phyloP scores from a whole-genome alignment of 2,113 vertebrate genomes.

The Vicugna pacos region DNA sequence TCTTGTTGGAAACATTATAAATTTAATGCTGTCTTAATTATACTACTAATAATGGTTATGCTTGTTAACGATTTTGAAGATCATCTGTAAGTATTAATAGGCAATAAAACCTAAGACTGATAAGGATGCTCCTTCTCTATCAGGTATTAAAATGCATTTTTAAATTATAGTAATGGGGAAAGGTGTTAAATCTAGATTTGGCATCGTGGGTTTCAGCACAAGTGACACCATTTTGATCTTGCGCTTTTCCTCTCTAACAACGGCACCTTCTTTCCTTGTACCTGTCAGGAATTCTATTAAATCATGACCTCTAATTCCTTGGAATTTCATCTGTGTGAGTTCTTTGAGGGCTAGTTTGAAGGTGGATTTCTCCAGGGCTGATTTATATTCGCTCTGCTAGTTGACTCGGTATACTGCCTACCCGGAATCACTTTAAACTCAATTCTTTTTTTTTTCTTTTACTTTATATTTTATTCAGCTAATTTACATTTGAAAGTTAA shows the following conservation, averaged over 20 bases:
- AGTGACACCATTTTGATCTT: background rate
- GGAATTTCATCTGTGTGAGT: constrained; percentile 1
- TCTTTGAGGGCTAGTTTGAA: background rate
- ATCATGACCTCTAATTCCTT: background rate
- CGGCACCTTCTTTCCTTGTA: background rate
- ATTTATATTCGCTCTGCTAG: background rate
- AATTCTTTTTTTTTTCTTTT: background rate
- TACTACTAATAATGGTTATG: background rate
- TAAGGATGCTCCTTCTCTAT: background rate
- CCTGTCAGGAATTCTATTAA: background rate
- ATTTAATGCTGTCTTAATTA: background rate
- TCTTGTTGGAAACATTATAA: background rate
- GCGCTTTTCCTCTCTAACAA: background rate
- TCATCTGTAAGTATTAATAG: background rate
- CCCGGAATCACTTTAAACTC: background rate
- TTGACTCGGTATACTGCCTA: background rate
- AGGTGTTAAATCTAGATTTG: background rate
- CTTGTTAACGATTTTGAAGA: background rate
- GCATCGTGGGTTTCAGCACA: background rate
- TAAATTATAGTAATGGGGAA: background rate
- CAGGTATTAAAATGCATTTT: background rate
- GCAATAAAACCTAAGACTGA: background rate
- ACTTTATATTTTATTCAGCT: no score
- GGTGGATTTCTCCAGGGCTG: background rate
- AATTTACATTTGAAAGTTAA: no score